Percentiles rank a stretch among this genome's conserved stretches.
Evolutionary conservation across 2,113 vertebrate species (phyloP).

Genomic region (Ictalurus punctatus): DNA sequence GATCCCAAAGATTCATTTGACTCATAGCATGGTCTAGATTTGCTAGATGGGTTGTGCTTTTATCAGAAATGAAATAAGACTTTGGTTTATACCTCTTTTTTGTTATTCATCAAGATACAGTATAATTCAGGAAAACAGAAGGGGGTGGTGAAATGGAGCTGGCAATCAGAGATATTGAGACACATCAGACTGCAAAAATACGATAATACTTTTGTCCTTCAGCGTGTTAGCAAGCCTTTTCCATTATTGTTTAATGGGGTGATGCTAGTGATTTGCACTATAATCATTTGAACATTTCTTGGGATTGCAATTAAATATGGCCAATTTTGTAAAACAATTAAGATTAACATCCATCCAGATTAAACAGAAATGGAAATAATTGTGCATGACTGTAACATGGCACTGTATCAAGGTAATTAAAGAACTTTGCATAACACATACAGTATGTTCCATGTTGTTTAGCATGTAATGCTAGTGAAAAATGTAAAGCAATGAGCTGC

Average conservation of each 20-base stretch:
- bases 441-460: not conserved
- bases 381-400: not conserved
- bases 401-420: not conserved
- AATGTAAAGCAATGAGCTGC: not conserved
- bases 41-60: not conserved
- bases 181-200: not conserved
- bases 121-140: not conserved
- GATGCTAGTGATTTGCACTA: not conserved
- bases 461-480: not conserved
- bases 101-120: not conserved
- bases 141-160: not conserved
- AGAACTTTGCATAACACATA: not conserved
- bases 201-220: not conserved
- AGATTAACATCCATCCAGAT: not conserved
- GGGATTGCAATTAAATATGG: not conserved
- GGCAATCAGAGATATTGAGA: not conserved
- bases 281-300: conserved; percentile 4
- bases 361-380: not conserved
- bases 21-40: not conserved
- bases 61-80: not conserved
- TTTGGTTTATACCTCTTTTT: not conserved
- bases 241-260: not conserved
- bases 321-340: not conserved
- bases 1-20: not conserved
- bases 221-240: not conserved